These are phyloP conservation scores for Himalopsyche kuldschensis DNA, from an alignment of 2,888 invertebrate species.

Conservation along the genomic window DNA sequence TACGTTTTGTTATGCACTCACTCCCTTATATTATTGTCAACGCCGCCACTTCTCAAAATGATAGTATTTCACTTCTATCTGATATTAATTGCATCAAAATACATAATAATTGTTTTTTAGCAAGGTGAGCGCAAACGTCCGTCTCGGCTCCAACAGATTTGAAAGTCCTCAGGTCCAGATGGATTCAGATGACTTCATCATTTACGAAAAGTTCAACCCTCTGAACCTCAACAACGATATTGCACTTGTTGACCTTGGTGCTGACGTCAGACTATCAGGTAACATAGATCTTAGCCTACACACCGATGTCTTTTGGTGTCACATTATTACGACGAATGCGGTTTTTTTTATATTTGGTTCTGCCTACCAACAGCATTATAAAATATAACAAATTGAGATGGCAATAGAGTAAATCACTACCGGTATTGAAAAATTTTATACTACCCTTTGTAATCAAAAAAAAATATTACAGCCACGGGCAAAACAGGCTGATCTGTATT, in stretches of 20 bases:
- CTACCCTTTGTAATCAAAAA: too few relatives aligned
- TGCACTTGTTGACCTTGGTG: constrained; percentile 20
- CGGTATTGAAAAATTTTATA: too few relatives aligned
- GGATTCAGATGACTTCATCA: not conserved
- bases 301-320: not conserved
- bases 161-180: not conserved
- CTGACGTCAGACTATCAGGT: constrained; percentile 44
- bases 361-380: too few relatives aligned
- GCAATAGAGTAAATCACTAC: too few relatives aligned
- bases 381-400: too few relatives aligned
- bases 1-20: too few relatives aligned
- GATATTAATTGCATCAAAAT: not conserved
- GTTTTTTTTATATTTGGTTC: too few relatives aligned
- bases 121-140: not conserved
- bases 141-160: constrained; percentile 6
- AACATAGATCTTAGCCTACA: not conserved
- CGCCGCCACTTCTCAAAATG: too few relatives aligned
- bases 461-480: too few relatives aligned
- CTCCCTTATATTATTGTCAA: too few relatives aligned
- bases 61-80: too few relatives aligned
- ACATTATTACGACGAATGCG: not conserved
- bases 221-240: constrained; percentile 27
- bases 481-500: too few relatives aligned
- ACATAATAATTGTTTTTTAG: not conserved
- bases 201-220: constrained; percentile 21